Conservation (phyloP, 2,888 invertebrate genomes). For the Eupithecia centaureata region DNA sequence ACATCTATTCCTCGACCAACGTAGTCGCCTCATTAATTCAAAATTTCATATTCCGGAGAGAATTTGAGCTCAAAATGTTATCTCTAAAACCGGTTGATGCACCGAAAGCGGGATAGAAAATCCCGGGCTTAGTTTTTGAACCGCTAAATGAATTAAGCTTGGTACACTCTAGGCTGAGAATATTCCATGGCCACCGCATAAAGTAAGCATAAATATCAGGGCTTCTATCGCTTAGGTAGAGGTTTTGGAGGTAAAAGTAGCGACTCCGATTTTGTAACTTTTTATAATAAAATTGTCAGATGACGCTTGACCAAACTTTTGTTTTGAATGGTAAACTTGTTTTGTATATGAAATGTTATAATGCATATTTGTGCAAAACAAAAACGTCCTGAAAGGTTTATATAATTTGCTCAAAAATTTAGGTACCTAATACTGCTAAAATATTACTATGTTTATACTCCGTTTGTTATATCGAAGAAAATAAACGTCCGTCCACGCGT, state of each 20-base stretch:
- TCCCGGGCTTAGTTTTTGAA: slow-evolving; percentile 60
- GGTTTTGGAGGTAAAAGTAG: slow-evolving; percentile 43
- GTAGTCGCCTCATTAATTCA: slow-evolving; percentile 36
- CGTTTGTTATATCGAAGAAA: too few relatives aligned
- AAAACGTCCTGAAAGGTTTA: too few relatives aligned
- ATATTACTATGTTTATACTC: too few relatives aligned
- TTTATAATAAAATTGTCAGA: background rate
- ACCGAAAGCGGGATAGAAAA: slow-evolving; percentile 38
- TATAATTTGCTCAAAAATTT: background rate
- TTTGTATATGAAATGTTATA: background rate
- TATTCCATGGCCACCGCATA: slow-evolving; percentile 65
- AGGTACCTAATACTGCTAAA: too few relatives aligned
- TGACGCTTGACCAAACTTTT: background rate
- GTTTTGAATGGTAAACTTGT: background rate
- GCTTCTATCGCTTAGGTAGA: slow-evolving; percentile 58
- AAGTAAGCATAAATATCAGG: slow-evolving; percentile 72
- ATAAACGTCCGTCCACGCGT: too few relatives aligned
- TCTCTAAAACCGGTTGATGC: slow-evolving; percentile 42
- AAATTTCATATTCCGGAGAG: slow-evolving; percentile 40
- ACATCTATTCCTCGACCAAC: slow-evolving; percentile 17
- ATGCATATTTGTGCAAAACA: background rate
- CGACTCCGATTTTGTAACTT: slow-evolving; percentile 25
- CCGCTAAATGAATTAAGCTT: slow-evolving; percentile 69
- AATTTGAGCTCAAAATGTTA: slow-evolving; percentile 39
- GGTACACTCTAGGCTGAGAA: slow-evolving; percentile 61